A percentile compares a stretch with the other conserved stretches of the same genome.
These are phyloP conservation scores for Crioceris asparagi DNA, from an alignment of 2,888 invertebrate genomes.

Conservation along the genomic window DNA sequence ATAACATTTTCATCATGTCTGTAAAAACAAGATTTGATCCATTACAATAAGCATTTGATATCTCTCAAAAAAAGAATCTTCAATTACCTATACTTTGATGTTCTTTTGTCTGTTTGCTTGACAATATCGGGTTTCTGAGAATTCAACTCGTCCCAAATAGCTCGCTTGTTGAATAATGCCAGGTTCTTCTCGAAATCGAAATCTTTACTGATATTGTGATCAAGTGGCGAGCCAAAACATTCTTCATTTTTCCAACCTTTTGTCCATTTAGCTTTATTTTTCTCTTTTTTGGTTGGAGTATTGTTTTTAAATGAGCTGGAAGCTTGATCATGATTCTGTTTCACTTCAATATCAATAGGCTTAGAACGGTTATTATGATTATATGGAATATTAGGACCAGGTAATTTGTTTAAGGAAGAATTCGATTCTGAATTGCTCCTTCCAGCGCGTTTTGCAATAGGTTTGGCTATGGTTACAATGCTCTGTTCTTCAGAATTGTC, in stretches of 20 bases:
- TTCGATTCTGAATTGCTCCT: constrained; percentile 38
- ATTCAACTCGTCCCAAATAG: constrained; percentile 61
- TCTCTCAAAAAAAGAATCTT: background rate
- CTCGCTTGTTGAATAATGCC: constrained; percentile 80
- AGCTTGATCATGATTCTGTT: background rate
- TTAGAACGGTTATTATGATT: constrained; percentile 32
- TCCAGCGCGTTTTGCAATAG: constrained; percentile 43
- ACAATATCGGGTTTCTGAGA: constrained; percentile 53
- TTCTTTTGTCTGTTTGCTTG: constrained; percentile 39
- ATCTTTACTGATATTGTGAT: constrained; percentile 55
- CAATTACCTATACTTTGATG: constrained; percentile 34
- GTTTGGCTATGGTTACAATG: constrained; percentile 44
- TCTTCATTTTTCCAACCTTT: constrained; percentile 56
- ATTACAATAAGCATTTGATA: no score
- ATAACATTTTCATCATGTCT: constrained; percentile 82
- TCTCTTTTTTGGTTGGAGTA: constrained; percentile 44
- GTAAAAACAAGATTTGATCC: constrained; percentile 33
- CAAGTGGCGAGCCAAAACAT: constrained; percentile 65
- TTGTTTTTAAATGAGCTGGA: no score
- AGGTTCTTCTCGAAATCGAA: constrained; percentile 94
- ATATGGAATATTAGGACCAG: constrained; percentile 13
- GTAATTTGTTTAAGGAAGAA: constrained; percentile 29
- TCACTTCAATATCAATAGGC: constrained; percentile 33
- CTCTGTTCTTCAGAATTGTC: constrained; percentile 33
- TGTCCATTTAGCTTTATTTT: constrained; percentile 39